Base-by-base conservation (phyloP, 2,888 invertebrate genomes). In the Cerceris ruficornis region DNA sequence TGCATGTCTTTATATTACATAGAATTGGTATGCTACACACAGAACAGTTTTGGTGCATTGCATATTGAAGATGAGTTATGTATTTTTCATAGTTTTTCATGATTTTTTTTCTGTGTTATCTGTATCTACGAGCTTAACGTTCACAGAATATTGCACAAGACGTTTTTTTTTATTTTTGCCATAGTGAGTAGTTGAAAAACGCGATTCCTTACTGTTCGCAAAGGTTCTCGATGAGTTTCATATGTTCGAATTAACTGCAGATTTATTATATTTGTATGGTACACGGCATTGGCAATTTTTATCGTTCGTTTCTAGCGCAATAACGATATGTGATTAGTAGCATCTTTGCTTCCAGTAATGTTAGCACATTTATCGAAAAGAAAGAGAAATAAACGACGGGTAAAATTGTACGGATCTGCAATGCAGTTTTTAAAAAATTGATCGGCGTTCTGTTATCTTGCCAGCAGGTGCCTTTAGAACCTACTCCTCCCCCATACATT, bases 401-500 rank as follows among this genome's bases (percentile, higher is more conserved):
- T 70, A 76, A 78, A 80, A 70, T 72, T 72, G 66, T 69, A 59
- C 46, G 77, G 81, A 41, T 84, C 61, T 70, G 69, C 69, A 73
- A 75, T 75, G 79, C 73, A 72, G 78, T 68, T 83, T 78, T 73
- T 82, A 74, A 69, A 76, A 69, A 73, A 86, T 86, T 88, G 85
- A 89, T 90, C 87, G 88, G 88, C 88, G 85, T 90, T 90, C 86
- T 90, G 83, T 91, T 92, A 86, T 91, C 91, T 91, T 91, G 90
- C 90, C 90, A 87, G 91, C 91, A 92, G 92, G 92, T 92, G 86
- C 89, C 90, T 89, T 92, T 92, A 90, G 91, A 91, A 84, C 88
- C 90, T 82, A 91, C 89, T 90, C 88, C 90, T 90, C 87, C 91
- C 90, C 90, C 88, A 91, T 89, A 91, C 90, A 91, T 93, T 89